These are phyloP conservation scores for Micromesistius poutassou DNA, from an alignment of 2,797 vertebrate species.

Conservation along the genomic window DNA sequence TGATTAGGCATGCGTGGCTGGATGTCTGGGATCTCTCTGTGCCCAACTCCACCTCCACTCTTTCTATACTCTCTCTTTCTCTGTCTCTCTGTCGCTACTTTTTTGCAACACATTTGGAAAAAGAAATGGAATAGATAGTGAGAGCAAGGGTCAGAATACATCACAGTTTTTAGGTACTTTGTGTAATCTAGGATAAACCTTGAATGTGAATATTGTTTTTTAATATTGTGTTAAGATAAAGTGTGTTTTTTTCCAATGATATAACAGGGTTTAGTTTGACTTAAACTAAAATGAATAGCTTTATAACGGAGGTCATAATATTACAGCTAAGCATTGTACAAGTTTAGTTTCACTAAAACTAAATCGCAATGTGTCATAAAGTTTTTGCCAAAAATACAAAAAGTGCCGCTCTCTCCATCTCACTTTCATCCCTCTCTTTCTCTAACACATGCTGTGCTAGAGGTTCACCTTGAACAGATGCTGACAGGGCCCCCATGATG, in stretches of 20 bases:
- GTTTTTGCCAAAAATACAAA: conserved; percentile 4
- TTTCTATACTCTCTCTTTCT: neutral
- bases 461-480: conserved; percentile 62
- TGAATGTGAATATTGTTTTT: neutral
- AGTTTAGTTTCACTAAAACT: neutral
- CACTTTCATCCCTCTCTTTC: conserved; percentile 48
- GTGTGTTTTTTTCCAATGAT: neutral
- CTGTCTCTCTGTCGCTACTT: neutral
- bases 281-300: neutral
- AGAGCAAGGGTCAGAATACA: no score
- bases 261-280: neutral
- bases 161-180: no score
- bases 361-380: neutral
- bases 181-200: no score
- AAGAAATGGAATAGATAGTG: no score
- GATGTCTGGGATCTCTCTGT: neutral
- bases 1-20: no score
- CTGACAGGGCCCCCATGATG: conserved; percentile 43
- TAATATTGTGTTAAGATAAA: neutral
- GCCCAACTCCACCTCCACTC: neutral
- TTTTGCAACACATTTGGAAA: neutral
- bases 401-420: no score
- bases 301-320: no score
- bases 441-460: conserved; percentile 41
- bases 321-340: neutral